Evolutionary conservation across 2,797 vertebrate species (phyloP).

Genomic region (Pelodytes ibericus): DNA sequence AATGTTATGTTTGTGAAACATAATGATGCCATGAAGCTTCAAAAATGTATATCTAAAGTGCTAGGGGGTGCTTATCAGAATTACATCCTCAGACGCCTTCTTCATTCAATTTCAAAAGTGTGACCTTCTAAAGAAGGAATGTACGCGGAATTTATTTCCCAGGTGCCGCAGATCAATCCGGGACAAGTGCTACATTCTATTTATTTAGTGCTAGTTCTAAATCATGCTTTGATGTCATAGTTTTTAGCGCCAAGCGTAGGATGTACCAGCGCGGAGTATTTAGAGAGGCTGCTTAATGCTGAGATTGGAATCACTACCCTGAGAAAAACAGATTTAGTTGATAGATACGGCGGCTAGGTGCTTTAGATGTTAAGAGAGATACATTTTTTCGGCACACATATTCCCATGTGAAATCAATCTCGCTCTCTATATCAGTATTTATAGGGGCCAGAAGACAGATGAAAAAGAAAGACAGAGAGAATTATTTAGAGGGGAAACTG

Average conservation of each 20-base stretch:
- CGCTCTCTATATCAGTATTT: slow-evolving; percentile 6
- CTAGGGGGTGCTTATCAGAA: slow-evolving; percentile 42
- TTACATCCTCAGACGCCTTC: slow-evolving; percentile 42
- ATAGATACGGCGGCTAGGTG: not conserved
- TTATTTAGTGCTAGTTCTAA: slow-evolving; percentile 17
- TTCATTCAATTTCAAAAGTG: slow-evolving; percentile 39
- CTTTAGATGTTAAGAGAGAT: slow-evolving; percentile 7
- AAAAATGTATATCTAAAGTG: slow-evolving; percentile 33
- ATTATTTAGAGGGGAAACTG: not conserved
- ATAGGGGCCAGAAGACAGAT: not conserved
- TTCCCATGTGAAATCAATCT: slow-evolving; percentile 15
- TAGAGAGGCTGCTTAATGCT: not conserved
- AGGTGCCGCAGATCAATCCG: not conserved
- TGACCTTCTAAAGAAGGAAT: slow-evolving; percentile 28
- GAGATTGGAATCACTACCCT: not conserved
- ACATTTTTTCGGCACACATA: not conserved
- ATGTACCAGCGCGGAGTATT: not conserved
- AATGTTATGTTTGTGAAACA: slow-evolving; percentile 41
- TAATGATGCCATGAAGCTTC: slow-evolving; percentile 36
- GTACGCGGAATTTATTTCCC: slow-evolving; percentile 1
- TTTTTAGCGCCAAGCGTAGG: not conserved
- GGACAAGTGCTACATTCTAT: not conserved
- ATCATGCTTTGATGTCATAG: slow-evolving; percentile 11
- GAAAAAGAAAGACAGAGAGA: not conserved
- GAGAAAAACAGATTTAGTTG: slow-evolving; percentile 4